Evolutionary conservation across 2,888 invertebrate species (phyloP), one percentile per base, ranked within the genome.

Genomic region (Drosophila merina): DNA sequence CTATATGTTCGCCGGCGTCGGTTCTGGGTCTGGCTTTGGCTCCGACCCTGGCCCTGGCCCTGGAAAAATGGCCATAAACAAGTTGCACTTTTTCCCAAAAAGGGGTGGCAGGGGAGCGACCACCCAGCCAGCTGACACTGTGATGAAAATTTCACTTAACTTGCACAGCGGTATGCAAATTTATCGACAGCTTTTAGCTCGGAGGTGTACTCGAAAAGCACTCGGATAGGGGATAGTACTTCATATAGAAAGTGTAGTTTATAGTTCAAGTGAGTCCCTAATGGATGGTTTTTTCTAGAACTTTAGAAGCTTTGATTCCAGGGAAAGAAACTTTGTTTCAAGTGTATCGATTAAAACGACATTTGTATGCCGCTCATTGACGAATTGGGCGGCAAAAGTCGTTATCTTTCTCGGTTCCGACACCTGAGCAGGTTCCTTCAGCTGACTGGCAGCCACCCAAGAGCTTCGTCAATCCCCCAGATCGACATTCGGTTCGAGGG

Each of bases 301-400:
- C 20, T 20, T 20, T 20, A 20, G 6, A 28, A 28, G 28, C 28
- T 28, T 28, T 28, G 1, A 28, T 28, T 4, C 28, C 6, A 28
- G 28, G 28, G 28, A 28, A 28, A 5, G 4, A 28, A 0, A 28
- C 28, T 28, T 28, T 28, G 28, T 28, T 12, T 0, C 4, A 4
- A 45, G 44, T 5, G 36, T 12, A 45, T 36, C 0, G 14, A 20
- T n/a, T 62, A 38, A 31, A 38, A n/a, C 38, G 8, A 9, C 56
- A 81, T 79, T 81, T 72, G 78, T 78, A 79, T 81, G 74, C 81
- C 50, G 9, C 5, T 3, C 36, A n/a, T 12, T 36, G 57, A 28
- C 45, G 64, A 66, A 44, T 30, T 52, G 67, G 71, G 67, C 49
- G 64, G 52, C 59, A 55, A 56, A 14, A 33, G 47, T 59, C 47